Evolutionary conservation across 2,113 vertebrate species (phyloP), one percentile per base, ranked within the genome.

Genomic region (Muntiacus reevesi): DNA sequence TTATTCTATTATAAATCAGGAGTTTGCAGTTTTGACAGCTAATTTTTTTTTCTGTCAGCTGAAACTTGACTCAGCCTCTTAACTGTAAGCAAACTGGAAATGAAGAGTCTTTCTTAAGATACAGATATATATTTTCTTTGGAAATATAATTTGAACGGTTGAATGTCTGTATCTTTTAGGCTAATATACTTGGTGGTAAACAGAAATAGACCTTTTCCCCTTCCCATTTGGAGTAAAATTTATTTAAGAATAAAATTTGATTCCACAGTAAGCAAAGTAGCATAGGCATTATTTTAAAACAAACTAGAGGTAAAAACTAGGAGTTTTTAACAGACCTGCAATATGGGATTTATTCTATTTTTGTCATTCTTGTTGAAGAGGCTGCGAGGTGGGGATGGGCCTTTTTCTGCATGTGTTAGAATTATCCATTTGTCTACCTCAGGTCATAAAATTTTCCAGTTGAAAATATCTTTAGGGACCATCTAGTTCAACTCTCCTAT

Each of bases 241-340:
- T 60, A 21, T 92, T 97, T 98, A 97, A 97, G 98, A 98, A 60
- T 96, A 97, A 97, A 94, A 97, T 94, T 98, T 96, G 90, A 88
- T 96, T 96, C 90, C 87, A 89, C 93, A 97, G 95, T 96, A 97
- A 97, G 79, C 92, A 92, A 98, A 98, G 90, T 54, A 98, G 94
- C 92, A 97, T 96, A 98, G 86, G 67, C 45, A 97, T 98, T 98
- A 98, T 97, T 96, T 98, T 97, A 33, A 96, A 98, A 96, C 90
- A 79, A 94, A 81, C 54, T 97, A 78, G 6, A 86, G 89, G 57
- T 97, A 87, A 86, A 60, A 96, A 54, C 97, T 95, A 97, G 97
- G 96, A 97, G 95, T 94, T 98, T 94, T 95, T 93, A 94, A 92
- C 96, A 95, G 93, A 91, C 67, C 88, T 91, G 15, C 25, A 86